phyloP scores from a whole-genome alignment of 1,140 invertebrate genomes.

The Ctenoplectra terminalis region DNA sequence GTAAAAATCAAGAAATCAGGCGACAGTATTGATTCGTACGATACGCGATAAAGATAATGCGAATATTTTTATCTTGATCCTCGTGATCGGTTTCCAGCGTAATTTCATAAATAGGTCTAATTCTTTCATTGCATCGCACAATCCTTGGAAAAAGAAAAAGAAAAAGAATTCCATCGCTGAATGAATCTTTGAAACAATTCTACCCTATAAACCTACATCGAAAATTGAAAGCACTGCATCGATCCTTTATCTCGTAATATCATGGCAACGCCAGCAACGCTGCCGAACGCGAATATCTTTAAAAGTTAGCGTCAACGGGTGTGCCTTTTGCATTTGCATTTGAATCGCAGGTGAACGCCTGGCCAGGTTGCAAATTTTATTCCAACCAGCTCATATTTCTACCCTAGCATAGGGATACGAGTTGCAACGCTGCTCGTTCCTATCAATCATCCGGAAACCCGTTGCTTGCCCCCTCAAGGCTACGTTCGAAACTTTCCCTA shows the following conservation, averaged over 20 bases:
- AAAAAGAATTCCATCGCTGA: too few species aligned
- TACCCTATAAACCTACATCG: background rate
- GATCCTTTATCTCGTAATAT: background rate
- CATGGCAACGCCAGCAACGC: background rate
- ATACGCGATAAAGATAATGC: background rate
- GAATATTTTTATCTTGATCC: background rate
- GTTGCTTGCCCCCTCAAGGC: conserved; percentile 59
- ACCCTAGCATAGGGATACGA: conserved; percentile 53
- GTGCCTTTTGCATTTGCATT: conserved; percentile 58
- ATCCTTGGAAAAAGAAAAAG: too few species aligned
- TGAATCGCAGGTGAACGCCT: conserved; percentile 49
- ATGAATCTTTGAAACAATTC: too few species aligned
- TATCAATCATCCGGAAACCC: conserved; percentile 65
- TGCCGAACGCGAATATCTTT: background rate
- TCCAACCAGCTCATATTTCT: conserved; percentile 34
- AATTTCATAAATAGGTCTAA: too few species aligned
- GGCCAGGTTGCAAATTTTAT: conserved; percentile 1
- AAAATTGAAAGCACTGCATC: background rate
- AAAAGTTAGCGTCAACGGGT: conserved; percentile 40
- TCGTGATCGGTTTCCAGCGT: background rate
- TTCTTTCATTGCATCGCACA: too few species aligned
- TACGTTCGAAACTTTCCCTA: conserved; percentile 53
- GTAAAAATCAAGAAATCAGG: too few species aligned
- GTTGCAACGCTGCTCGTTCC: conserved; percentile 40
- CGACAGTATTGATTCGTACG: background rate